Evolutionary conservation across 2,888 invertebrate species (phyloP).

Genomic region (Sinotaia quadrata): DNA sequence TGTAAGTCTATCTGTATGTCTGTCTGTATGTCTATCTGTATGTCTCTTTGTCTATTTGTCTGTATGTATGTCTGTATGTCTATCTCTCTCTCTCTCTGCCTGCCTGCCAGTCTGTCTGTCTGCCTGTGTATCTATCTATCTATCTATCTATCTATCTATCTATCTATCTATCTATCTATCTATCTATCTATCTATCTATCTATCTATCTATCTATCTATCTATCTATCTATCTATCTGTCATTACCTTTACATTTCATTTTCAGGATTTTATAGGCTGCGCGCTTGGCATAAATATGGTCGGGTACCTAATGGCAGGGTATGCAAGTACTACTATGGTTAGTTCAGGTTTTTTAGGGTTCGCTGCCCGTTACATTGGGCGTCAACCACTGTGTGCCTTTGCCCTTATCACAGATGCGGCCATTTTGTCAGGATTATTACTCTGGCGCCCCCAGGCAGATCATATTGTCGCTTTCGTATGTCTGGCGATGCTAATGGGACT

Average conservation of each 20-base stretch:
- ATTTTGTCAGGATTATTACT: slow-evolving; percentile 40
- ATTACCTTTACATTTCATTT: slow-evolving; percentile 13
- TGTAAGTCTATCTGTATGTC: too few species aligned
- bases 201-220: too few species aligned
- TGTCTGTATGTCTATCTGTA: too few species aligned
- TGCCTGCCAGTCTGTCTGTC: background rate
- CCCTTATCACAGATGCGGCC: slow-evolving; percentile 40
- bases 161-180: too few species aligned
- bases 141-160: background rate
- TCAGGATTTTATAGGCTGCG: slow-evolving; percentile 52
- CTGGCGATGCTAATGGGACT: slow-evolving; percentile 46
- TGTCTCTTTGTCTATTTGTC: too few species aligned
- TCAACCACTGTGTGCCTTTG: slow-evolving; percentile 42
- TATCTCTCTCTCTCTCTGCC: too few species aligned
- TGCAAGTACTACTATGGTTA: slow-evolving; percentile 44
- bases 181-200: too few species aligned
- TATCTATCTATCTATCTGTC: too few species aligned
- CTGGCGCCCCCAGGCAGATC: slow-evolving; percentile 37
- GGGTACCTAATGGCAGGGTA: slow-evolving; percentile 52
- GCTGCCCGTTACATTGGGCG: slow-evolving; percentile 46
- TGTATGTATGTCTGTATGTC: too few species aligned
- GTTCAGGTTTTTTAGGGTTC: slow-evolving; percentile 42
- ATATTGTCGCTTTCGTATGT: slow-evolving; percentile 35
- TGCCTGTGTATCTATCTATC: background rate
- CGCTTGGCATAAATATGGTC: slow-evolving; percentile 48